phyloP scores from a whole-genome alignment of 92 coral and sea anemone species.

The Muricea muricata region DNA sequence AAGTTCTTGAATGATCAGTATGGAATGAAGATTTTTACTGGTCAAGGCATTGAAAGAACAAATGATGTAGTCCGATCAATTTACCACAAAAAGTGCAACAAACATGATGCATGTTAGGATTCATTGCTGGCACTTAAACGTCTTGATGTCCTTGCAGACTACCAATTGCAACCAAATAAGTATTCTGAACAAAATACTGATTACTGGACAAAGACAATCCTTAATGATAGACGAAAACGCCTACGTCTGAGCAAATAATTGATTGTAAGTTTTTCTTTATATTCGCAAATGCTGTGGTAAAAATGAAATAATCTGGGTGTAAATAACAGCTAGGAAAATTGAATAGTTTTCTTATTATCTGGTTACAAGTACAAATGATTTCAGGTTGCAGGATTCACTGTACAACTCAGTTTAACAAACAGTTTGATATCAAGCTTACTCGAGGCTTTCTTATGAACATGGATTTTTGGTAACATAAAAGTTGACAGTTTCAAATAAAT shows the following conservation, averaged over 20 bases:
- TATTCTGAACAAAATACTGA: neutral
- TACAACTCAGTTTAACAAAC: too few species aligned
- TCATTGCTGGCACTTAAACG: neutral
- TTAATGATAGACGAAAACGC: neutral
- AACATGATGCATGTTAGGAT: constrained; percentile 1
- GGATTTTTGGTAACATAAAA: constrained; percentile 10
- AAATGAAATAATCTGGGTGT: too few species aligned
- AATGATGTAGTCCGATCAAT: neutral
- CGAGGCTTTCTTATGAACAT: constrained; percentile 4
- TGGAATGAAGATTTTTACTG: constrained; percentile 22
- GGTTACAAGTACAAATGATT: too few species aligned
- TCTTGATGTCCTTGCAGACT: neutral
- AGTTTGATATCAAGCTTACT: neutral
- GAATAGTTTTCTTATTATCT: too few species aligned
- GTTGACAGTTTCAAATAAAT: constrained; percentile 2
- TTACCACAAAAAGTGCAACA: constrained; percentile 4
- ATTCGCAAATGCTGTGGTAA: too few species aligned
- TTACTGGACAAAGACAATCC: neutral
- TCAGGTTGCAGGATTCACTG: too few species aligned
- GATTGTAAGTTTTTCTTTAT: neutral
- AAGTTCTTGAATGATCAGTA: neutral
- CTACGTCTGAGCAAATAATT: neutral
- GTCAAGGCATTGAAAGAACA: constrained; percentile 11
- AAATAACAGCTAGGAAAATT: too few species aligned
- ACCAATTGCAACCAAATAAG: neutral